Percentiles rank a stretch among this genome's conserved stretches.
Conservation (phyloP, 2,888 invertebrate species). For the Pardosa pseudoannulata region DNA sequence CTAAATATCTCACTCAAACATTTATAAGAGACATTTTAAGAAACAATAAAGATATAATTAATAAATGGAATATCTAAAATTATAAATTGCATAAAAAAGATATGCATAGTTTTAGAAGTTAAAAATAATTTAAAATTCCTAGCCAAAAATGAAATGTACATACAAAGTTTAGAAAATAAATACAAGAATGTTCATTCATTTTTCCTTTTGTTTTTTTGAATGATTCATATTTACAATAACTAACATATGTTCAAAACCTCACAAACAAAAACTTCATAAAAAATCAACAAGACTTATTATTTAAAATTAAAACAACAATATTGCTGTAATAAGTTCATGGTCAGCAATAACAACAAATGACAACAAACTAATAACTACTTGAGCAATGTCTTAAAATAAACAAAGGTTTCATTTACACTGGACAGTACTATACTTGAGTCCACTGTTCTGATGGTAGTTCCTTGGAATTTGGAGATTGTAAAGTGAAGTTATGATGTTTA, state of each 20-base stretch:
- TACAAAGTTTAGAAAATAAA: too few species aligned
- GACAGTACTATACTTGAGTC: slow-evolving; percentile 54
- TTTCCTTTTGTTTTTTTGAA: too few species aligned
- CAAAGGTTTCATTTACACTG: slow-evolving; percentile 11
- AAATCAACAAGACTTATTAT: slow-evolving; percentile 30
- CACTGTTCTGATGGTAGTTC: slow-evolving; percentile 56
- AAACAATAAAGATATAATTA: too few species aligned
- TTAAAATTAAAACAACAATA: slow-evolving; percentile 33
- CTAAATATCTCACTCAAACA: too few species aligned
- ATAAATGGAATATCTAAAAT: too few species aligned
- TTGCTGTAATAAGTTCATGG: slow-evolving; percentile 6
- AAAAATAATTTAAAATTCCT: too few species aligned
- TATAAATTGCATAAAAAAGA: too few species aligned
- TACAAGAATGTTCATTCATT: background rate
- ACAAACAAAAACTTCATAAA: slow-evolving; percentile 29
- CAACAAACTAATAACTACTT: slow-evolving; percentile 47
- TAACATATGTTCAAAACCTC: background rate
- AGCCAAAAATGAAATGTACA: too few species aligned
- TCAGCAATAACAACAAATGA: slow-evolving; percentile 18
- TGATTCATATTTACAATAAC: background rate
- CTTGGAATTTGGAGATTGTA: slow-evolving; percentile 46
- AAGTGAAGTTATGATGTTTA: slow-evolving; percentile 43
- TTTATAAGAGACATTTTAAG: too few species aligned
- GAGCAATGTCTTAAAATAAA: slow-evolving; percentile 42
- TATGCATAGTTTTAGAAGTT: too few species aligned